These are phyloP conservation scores for Odontesthes bonariensis DNA, from an alignment of 2,113 vertebrate species.

Conservation along the genomic window DNA sequence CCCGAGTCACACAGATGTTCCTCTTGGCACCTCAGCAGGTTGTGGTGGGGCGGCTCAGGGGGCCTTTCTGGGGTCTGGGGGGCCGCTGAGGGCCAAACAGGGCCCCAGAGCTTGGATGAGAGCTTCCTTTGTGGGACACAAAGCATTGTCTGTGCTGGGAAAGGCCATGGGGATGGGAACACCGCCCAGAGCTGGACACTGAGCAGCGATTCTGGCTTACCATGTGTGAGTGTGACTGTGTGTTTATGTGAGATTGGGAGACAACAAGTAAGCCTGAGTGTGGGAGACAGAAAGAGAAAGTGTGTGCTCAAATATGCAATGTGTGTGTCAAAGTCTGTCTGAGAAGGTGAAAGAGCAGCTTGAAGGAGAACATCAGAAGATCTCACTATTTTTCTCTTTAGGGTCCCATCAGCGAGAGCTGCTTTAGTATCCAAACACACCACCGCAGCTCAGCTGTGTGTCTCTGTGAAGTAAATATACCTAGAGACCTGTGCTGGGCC, in stretches of 20 bases:
- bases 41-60: slow-evolving; percentile 60
- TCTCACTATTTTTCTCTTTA: not conserved
- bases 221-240: slow-evolving; percentile 45
- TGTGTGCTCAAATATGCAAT: slow-evolving; percentile 51
- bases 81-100: slow-evolving; percentile 66
- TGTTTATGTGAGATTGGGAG: slow-evolving; percentile 52
- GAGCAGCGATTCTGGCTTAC: slow-evolving; percentile 56
- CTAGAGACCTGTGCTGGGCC: not conserved
- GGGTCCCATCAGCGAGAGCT: slow-evolving; percentile 17
- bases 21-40: slow-evolving; percentile 84
- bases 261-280: slow-evolving; percentile 36
- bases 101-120: slow-evolving; percentile 80
- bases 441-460: not conserved
- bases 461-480: not conserved
- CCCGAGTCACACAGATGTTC: slow-evolving; percentile 83
- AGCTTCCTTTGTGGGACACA: slow-evolving; percentile 84
- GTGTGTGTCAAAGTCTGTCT: slow-evolving; percentile 40
- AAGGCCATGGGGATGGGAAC: slow-evolving; percentile 81
- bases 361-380: slow-evolving; percentile 32
- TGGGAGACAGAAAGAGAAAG: slow-evolving; percentile 64
- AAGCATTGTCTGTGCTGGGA: slow-evolving; percentile 83
- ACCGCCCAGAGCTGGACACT: slow-evolving; percentile 75
- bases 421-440: not conserved
- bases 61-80: slow-evolving; percentile 64
- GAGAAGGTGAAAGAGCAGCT: slow-evolving; percentile 54